These are phyloP conservation scores for Leucophenga maculata DNA, from an alignment of 2,888 invertebrate species.

Conservation along the genomic window DNA sequence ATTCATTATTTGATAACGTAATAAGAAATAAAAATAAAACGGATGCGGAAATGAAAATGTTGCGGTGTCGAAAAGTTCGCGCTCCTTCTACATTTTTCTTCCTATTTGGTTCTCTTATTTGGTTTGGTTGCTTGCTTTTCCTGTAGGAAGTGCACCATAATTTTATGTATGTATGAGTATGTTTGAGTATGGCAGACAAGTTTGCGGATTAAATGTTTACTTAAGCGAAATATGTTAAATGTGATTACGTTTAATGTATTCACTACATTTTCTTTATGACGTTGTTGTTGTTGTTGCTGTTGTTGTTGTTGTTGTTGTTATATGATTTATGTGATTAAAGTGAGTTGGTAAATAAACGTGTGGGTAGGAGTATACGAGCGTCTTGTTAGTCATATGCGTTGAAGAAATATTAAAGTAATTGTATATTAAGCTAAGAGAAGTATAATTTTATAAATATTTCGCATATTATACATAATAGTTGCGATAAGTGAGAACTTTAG, in stretches of 20 bases:
- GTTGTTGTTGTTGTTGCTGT: slow-evolving; percentile 33
- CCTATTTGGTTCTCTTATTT: no score
- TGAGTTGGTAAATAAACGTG: neutral
- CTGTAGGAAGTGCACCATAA: neutral
- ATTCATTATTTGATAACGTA: slow-evolving; percentile 64
- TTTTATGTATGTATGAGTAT: neutral
- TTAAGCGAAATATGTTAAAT: slow-evolving; percentile 65
- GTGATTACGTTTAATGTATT: slow-evolving; percentile 54
- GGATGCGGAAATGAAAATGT: slow-evolving; percentile 53
- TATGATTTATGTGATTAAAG: slow-evolving; percentile 61
- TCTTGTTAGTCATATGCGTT: neutral
- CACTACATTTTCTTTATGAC: slow-evolving; percentile 23
- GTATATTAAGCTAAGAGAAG: no score
- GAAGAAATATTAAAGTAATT: no score
- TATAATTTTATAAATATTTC: no score
- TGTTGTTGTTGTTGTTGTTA: slow-evolving; percentile 33
- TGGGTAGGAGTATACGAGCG: neutral
- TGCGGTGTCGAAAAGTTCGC: slow-evolving; percentile 27
- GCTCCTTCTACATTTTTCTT: slow-evolving; percentile 6
- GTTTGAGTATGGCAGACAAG: slow-evolving; percentile 42
- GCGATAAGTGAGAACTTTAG: no score
- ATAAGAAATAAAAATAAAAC: slow-evolving; percentile 65
- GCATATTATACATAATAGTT: no score
- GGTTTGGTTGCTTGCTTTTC: neutral
- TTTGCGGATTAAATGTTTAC: slow-evolving; percentile 60